Evolutionary conservation across 2,113 vertebrate species (phyloP).

Genomic region (Gila orcuttii): DNA sequence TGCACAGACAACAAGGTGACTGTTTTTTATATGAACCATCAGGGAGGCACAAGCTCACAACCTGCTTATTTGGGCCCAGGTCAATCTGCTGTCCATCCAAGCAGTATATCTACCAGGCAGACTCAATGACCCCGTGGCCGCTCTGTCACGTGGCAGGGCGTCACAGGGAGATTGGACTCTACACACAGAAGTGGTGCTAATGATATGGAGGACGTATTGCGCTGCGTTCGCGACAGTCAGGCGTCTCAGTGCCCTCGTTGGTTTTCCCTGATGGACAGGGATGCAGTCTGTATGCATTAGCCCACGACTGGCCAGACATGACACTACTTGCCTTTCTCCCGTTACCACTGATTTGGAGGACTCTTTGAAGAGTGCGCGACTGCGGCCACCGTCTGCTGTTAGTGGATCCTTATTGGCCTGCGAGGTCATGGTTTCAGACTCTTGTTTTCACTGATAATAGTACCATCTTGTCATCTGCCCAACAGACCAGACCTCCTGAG

Average conservation of each 20-base stretch:
- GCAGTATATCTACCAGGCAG: neutral
- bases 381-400: neutral
- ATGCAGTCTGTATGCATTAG: no score
- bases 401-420: neutral
- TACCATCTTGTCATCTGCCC: neutral
- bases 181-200: neutral
- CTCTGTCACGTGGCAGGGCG: neutral
- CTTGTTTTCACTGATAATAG: neutral
- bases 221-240: neutral
- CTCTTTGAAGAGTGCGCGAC: neutral
- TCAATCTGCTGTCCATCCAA: neutral
- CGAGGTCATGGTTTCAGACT: neutral
- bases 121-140: neutral
- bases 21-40: neutral
- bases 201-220: neutral
- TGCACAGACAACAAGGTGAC: neutral
- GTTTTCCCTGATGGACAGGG: no score
- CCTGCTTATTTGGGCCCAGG: neutral
- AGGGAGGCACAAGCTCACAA: neutral
- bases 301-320: neutral
- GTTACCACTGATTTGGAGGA: neutral
- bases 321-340: no score
- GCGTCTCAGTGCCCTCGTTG: no score
- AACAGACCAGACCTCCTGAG: neutral
- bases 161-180: neutral